phyloP scores from a whole-genome alignment of 2,888 invertebrate species.

The Hypercompe scribonia region DNA sequence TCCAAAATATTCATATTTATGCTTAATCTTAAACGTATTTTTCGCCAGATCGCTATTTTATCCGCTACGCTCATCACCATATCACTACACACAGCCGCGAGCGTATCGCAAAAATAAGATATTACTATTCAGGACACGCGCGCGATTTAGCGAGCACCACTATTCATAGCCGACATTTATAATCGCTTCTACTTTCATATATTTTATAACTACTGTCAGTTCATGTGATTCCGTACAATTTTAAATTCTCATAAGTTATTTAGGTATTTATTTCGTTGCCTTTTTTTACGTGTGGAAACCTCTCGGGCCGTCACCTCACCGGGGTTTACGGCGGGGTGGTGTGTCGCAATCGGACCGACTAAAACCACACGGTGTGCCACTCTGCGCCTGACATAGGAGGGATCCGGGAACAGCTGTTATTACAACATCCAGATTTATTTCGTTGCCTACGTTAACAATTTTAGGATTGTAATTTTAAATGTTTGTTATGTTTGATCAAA shows the following conservation, averaged over 20 bases:
- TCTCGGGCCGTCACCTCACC: too few relatives aligned
- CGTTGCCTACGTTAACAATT: too few relatives aligned
- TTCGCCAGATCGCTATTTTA: not conserved
- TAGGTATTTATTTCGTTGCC: not conserved
- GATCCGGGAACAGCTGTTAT: too few relatives aligned
- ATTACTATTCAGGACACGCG: constrained; percentile 74
- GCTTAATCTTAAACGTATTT: too few relatives aligned
- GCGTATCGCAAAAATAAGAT: constrained; percentile 65
- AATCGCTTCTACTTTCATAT: constrained; percentile 39
- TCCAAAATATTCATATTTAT: too few relatives aligned
- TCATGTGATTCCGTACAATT: not conserved
- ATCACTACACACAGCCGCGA: constrained; percentile 31
- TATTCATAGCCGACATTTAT: constrained; percentile 52
- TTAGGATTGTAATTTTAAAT: not conserved
- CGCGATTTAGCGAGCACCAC: constrained; percentile 54
- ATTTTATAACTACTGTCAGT: constrained; percentile 13
- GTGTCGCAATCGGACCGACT: too few relatives aligned
- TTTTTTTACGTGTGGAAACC: too few relatives aligned
- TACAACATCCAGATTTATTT: too few relatives aligned
- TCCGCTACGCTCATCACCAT: constrained; percentile 55
- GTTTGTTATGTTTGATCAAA: too few relatives aligned
- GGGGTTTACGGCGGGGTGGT: too few relatives aligned
- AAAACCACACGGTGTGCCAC: too few relatives aligned
- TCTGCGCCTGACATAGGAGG: too few relatives aligned
- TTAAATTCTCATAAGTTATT: not conserved